A percentile compares a stretch with the other conserved stretches of the same genome.
Conservation (phyloP, 2,888 invertebrate species). For the Sialis fuliginosa region DNA sequence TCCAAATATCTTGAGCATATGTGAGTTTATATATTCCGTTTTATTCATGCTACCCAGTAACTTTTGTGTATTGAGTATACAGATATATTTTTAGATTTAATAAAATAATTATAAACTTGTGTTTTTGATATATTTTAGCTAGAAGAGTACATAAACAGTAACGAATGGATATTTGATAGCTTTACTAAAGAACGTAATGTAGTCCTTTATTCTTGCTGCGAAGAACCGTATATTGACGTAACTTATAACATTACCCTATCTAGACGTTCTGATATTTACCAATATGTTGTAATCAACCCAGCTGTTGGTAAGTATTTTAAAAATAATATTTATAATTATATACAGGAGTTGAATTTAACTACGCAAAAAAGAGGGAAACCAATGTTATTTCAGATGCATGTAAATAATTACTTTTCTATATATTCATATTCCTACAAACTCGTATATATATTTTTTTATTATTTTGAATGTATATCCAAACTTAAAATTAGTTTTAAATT, state of each 20-base stretch:
- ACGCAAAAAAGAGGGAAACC: not conserved
- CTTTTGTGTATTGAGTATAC: too few species aligned
- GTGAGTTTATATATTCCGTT: too few species aligned
- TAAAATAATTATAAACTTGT: too few species aligned
- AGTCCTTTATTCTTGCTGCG: slow-evolving; percentile 32
- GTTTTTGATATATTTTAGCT: slow-evolving; percentile 14
- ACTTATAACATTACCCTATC: slow-evolving; percentile 30
- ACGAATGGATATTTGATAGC: slow-evolving; percentile 31
- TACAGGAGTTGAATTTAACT: not conserved
- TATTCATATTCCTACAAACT: too few species aligned
- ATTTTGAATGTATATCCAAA: too few species aligned
- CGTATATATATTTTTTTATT: too few species aligned
- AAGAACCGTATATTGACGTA: slow-evolving; percentile 34
- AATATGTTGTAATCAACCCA: slow-evolving; percentile 41
- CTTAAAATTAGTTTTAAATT: too few species aligned
- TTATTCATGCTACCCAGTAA: too few species aligned
- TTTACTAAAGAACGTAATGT: slow-evolving; percentile 22
- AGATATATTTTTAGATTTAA: too few species aligned
- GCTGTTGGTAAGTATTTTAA: slow-evolving; percentile 31
- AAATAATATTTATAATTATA: not conserved
- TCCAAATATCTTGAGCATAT: too few species aligned
- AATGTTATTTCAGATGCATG: too few species aligned
- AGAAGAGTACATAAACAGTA: slow-evolving; percentile 18
- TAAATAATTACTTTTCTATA: too few species aligned
- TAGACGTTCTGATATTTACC: slow-evolving; percentile 39